Conservation (phyloP, 2,113 vertebrate species). For the Cacatua alba region DNA sequence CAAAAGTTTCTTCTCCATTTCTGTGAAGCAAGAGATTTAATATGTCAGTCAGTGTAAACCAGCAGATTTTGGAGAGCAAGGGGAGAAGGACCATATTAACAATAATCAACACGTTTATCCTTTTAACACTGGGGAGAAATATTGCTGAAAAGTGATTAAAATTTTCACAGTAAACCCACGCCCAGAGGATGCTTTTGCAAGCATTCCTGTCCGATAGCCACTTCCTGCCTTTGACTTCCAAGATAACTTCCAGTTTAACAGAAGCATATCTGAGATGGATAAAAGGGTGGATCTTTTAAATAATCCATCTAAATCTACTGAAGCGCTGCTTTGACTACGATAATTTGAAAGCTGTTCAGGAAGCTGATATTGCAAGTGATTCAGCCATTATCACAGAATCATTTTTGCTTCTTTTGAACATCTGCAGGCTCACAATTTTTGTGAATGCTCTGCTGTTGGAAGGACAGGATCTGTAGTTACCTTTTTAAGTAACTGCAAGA, state of each 20-base stretch:
- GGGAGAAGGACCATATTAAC: background rate
- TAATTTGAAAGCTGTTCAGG: background rate
- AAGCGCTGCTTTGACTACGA: background rate
- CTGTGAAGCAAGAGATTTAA: slow-evolving; percentile 67
- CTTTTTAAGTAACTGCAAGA: background rate
- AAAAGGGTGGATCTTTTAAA: background rate
- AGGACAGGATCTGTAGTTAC: background rate
- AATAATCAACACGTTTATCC: background rate
- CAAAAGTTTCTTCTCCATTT: slow-evolving; percentile 93
- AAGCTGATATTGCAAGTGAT: background rate
- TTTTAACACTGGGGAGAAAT: background rate
- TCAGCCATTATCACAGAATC: background rate
- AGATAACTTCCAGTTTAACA: background rate
- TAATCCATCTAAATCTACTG: background rate
- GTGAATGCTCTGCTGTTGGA: background rate
- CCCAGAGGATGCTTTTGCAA: background rate
- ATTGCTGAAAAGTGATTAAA: background rate
- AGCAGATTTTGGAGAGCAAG: background rate
- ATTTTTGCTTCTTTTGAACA: background rate
- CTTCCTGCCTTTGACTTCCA: background rate
- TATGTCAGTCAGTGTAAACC: background rate
- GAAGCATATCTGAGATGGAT: background rate
- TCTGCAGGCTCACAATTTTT: background rate
- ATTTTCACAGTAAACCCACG: background rate
- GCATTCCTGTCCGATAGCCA: background rate